A percentile compares a stretch with the other conserved stretches of the same genome.
phyloP scores from a whole-genome alignment of 2,797 vertebrate species.

The Craterocephalus amniculus region DNA sequence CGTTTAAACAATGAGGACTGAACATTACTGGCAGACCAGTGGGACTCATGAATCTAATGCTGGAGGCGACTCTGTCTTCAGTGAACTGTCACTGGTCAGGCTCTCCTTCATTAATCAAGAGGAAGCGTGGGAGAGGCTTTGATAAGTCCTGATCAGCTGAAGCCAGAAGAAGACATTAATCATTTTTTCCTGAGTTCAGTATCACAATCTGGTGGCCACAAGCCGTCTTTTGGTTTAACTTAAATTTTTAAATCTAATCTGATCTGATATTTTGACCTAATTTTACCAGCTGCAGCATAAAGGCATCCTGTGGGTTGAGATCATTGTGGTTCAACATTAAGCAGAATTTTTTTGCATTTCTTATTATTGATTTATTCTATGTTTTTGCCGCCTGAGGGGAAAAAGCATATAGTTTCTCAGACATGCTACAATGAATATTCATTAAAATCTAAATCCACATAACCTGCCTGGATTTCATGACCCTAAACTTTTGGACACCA shows the following conservation, averaged over 20 bases:
- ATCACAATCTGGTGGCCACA: slow-evolving; percentile 1
- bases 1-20: slow-evolving; percentile 61
- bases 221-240: not conserved
- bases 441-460: too few relatives aligned
- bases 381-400: not conserved
- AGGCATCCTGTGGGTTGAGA: not conserved
- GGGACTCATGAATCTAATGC: slow-evolving; percentile 74
- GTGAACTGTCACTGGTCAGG: slow-evolving; percentile 70
- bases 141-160: slow-evolving; percentile 32
- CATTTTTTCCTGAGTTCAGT: slow-evolving; percentile 20
- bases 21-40: slow-evolving; percentile 64
- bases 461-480: too few relatives aligned
- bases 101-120: slow-evolving; percentile 79
- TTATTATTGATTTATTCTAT: not conserved
- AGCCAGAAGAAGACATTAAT: slow-evolving; percentile 35
- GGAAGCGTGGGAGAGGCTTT: slow-evolving; percentile 41
- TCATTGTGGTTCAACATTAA: not conserved
- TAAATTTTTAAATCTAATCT: not conserved
- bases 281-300: not conserved
- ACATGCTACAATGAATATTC: too few relatives aligned
- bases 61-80: slow-evolving; percentile 64
- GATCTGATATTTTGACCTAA: not conserved
- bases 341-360: not conserved
- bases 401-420: too few relatives aligned
- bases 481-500: too few relatives aligned